These are phyloP conservation scores for Tenthredo notha DNA, from an alignment of 2,888 invertebrate species.

Conservation along the genomic window DNA sequence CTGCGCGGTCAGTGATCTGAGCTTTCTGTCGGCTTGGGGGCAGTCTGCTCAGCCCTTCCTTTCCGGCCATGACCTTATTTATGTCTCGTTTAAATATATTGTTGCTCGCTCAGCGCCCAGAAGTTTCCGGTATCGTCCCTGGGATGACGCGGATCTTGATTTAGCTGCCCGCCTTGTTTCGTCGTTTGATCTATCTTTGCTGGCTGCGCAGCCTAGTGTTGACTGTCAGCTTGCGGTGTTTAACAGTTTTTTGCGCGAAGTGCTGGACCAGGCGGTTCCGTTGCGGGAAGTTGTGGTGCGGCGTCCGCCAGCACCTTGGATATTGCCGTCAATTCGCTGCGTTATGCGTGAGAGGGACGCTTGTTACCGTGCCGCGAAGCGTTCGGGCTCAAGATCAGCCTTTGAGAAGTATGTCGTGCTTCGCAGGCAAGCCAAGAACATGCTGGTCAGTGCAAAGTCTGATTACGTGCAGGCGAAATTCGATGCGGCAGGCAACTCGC, in stretches of 20 bases:
- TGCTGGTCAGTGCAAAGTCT: background rate
- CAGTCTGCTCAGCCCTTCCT: constrained; percentile 39
- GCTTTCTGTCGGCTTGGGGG: constrained; percentile 10
- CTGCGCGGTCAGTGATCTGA: constrained; percentile 18
- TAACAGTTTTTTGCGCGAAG: background rate
- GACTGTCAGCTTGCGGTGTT: background rate
- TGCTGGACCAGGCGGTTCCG: background rate
- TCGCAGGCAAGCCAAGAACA: background rate
- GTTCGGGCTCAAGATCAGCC: background rate
- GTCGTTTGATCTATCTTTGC: background rate
- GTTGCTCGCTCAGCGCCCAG: background rate
- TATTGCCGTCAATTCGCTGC: background rate
- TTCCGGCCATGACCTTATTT: background rate
- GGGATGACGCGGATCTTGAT: background rate
- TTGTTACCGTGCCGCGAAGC: background rate
- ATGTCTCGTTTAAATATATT: background rate
- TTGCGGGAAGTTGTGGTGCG: background rate
- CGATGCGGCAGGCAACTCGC: too few species aligned
- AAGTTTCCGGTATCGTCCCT: background rate
- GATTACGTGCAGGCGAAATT: too few species aligned
- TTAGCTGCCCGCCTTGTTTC: background rate
- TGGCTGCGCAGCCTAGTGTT: background rate
- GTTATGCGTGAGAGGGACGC: background rate
- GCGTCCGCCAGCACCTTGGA: constrained; percentile 23
- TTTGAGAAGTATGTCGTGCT: background rate